Base-by-base conservation (phyloP, 1,140 invertebrate species). In the Bombus polaris region DNA sequence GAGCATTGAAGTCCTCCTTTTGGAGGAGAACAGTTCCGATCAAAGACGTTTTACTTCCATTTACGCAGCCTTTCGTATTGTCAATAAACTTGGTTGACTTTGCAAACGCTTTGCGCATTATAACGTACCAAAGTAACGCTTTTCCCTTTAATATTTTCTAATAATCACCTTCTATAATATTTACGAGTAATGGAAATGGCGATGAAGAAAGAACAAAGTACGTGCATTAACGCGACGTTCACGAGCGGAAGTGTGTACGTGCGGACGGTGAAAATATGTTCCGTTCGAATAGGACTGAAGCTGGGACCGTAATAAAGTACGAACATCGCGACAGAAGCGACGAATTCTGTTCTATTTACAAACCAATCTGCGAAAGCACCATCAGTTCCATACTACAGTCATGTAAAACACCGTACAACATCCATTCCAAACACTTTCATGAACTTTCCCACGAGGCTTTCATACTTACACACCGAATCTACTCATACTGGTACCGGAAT, bases 341-440 rank as follows among this genome's bases (percentile, higher is more conserved):
- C 79, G 80, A 77, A 72, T 76, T 8, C 44, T 25, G 53, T 62
- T 47, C 80, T 83, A 28, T 86, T 86, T 87, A 57, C 74, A 28
- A 42, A 78, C 44, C 84, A 86, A 86, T 88, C 80, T 82, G 87
- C 79, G 37, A 87, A 68, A 87, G 47, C 78, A 72, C 44, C 47
- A 59, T 74, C 80, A 53, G 37, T 76, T 68, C 32, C 73, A 39
- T 68, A 13, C 25, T 37, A n/a, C 37, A 2, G 71, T 39, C 73
- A 47, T 83, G 85, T 86, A 83, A 86, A 86, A 86, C 85, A 83
- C 12, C 22, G 75, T 35, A 32, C 74, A 37, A 88, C 75, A 86
- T 86, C 77, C 76, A 85, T 71, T 47, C 53, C 35, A 39, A 72
- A 28, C 85, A 57, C 73, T 44, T 76, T 75, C 81, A 53, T 28